Conservation (phyloP, 2,113 vertebrate species). For the human (Homo sapiens) region GRCh38 chr14:44329001-44329500, state of each 20-base stretch:
- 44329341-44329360: not conserved
- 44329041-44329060: conserved; percentile 45
- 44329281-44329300: conserved; percentile 42
- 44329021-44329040: not conserved
- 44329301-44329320: not conserved
- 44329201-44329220: conserved; percentile 62
- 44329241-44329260: conserved; percentile 49
- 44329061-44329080: conserved; percentile 40
- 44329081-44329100: conserved; percentile 25
- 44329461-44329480: conserved; percentile 28
- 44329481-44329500: conserved; percentile 1
- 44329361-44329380: conserved; percentile 39
- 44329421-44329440: not conserved
- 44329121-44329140: conserved; percentile 48
- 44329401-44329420: conserved; percentile 15
- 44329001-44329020: not conserved
- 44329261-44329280: conserved; percentile 38
- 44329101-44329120: conserved; percentile 21
- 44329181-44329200: conserved; percentile 69
- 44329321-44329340: conserved; percentile 25
- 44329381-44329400: conserved; percentile 35
- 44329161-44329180: conserved; percentile 64
- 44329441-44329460: not conserved
- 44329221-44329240: conserved; percentile 62
- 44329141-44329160: conserved; percentile 44